These are phyloP conservation scores for Ochotona princeps DNA, from an alignment of 2,113 vertebrate species.

Conservation along the genomic window DNA sequence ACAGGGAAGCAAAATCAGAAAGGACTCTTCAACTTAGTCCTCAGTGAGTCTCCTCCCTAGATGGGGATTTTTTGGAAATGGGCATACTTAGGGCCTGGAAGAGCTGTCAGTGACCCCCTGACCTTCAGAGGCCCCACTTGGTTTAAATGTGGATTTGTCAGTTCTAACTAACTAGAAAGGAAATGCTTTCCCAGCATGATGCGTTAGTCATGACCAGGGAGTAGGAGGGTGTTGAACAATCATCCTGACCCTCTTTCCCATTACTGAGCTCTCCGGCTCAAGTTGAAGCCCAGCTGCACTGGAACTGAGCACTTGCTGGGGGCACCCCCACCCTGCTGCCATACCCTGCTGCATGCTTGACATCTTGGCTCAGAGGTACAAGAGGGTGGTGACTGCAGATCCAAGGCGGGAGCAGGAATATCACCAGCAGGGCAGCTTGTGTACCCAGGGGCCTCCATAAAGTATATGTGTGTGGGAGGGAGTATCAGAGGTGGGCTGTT, in stretches of 20 bases:
- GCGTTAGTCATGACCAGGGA: conserved; percentile 64
- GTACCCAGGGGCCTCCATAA: background rate
- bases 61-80: background rate
- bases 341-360: conserved; percentile 6
- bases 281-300: conserved; percentile 70
- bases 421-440: background rate
- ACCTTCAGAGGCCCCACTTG: background rate
- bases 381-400: conserved; percentile 36
- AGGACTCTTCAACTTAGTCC: background rate
- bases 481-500: background rate
- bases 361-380: conserved; percentile 24
- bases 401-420: background rate
- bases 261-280: conserved; percentile 29
- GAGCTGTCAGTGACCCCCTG: background rate
- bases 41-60: conserved; percentile 1
- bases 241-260: conserved; percentile 27
- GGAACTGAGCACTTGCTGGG: conserved; percentile 23
- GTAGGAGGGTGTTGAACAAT: conserved; percentile 69
- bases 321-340: background rate
- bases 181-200: conserved; percentile 20
- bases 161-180: conserved; percentile 36
- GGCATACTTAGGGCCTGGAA: background rate
- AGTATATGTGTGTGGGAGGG: background rate
- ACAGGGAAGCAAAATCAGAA: background rate
- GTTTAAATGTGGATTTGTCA: conserved; percentile 65